Evolutionary conservation across 2,888 invertebrate genomes (phyloP).

Genomic region (Fissipunctia ypsillon): DNA sequence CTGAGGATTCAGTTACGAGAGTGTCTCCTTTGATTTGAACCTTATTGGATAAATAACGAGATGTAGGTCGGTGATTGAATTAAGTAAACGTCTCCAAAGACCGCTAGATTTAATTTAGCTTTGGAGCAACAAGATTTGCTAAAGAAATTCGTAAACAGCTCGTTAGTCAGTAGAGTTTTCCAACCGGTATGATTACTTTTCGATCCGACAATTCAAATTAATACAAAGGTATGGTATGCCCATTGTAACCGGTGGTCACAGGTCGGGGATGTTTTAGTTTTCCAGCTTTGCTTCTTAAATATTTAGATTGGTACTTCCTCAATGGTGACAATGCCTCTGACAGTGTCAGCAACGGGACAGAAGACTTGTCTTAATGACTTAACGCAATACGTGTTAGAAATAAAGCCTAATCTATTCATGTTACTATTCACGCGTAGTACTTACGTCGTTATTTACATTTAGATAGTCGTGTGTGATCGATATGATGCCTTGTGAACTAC

Average conservation of each 20-base stretch:
- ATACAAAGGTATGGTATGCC: not conserved
- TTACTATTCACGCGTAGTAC: not conserved
- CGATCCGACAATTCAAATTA: constrained; percentile 4
- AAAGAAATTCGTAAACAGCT: constrained; percentile 12
- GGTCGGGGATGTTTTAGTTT: not conserved
- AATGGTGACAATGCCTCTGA: constrained; percentile 6
- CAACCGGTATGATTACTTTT: constrained; percentile 6
- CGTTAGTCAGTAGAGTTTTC: constrained; percentile 3
- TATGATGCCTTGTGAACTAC: constrained; percentile 48
- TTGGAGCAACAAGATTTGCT: constrained; percentile 16
- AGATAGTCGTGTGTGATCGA: constrained; percentile 53
- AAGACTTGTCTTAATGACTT: not conserved
- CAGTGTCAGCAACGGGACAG: not conserved
- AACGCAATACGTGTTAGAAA: constrained; percentile 1
- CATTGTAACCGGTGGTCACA: not conserved
- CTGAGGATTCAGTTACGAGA: constrained; percentile 36
- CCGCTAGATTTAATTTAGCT: constrained; percentile 34
- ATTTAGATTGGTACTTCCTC: not conserved
- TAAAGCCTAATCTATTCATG: constrained; percentile 18
- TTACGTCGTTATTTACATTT: constrained; percentile 38
- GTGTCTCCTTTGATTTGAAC: constrained; percentile 33
- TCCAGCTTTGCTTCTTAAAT: constrained; percentile 1
- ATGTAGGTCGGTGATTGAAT: constrained; percentile 42
- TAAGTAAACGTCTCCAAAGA: constrained; percentile 38
- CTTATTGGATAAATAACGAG: constrained; percentile 37